Conservation (phyloP, 2,888 invertebrate genomes). For the Standfussiana lucernea region DNA sequence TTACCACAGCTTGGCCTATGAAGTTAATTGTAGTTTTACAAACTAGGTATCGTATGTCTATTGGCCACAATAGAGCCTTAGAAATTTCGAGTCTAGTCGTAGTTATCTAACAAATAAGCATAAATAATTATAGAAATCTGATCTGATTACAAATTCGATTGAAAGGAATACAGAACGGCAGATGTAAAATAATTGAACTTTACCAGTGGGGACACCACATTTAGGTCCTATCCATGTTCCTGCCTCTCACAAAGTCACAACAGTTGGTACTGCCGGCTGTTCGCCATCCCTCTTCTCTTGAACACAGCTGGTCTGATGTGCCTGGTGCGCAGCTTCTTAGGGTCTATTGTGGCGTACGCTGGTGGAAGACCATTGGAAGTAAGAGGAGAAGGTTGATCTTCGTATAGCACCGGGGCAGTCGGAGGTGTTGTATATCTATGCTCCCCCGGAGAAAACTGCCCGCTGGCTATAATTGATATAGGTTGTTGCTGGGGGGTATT, state of each 20-base stretch:
- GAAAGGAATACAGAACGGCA: not conserved
- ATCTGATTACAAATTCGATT: not conserved
- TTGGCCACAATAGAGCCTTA: conserved; percentile 1
- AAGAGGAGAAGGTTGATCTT: conserved; percentile 50
- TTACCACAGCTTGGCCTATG: conserved; percentile 45
- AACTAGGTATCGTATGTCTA: not conserved
- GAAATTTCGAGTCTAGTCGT: not conserved
- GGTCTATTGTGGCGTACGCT: conserved; percentile 77
- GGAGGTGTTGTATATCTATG: conserved; percentile 57
- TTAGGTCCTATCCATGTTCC: not conserved
- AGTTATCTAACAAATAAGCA: not conserved
- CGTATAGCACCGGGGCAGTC: conserved; percentile 51
- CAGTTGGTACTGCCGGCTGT: conserved; percentile 49
- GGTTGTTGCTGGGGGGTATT: conserved; percentile 23
- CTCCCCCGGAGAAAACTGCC: conserved; percentile 15
- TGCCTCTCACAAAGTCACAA: too few species aligned
- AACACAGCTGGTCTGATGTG: conserved; percentile 74
- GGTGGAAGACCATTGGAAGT: conserved; percentile 61
- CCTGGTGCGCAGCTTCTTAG: conserved; percentile 72
- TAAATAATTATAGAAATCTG: not conserved
- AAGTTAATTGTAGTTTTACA: conserved; percentile 12
- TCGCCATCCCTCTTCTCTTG: conserved; percentile 53
- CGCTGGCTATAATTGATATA: conserved; percentile 26
- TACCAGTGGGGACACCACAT: not conserved
- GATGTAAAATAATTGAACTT: not conserved